Conservation (phyloP, 2,888 invertebrate species). For the Ophioninae sp. region DNA sequence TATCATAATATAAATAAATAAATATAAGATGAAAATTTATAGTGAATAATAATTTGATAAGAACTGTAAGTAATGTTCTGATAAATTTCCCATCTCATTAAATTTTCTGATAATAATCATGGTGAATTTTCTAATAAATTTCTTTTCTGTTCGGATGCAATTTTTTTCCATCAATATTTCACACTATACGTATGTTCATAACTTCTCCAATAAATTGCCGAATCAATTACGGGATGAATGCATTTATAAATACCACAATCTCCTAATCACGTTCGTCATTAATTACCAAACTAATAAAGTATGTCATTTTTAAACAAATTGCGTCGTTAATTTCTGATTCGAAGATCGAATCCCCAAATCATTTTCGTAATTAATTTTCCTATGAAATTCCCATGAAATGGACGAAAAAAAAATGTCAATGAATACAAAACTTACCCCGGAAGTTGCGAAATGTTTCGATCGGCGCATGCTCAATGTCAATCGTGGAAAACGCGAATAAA, state of each 20-base stretch:
- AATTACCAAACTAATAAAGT: not conserved
- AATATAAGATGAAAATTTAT: not conserved
- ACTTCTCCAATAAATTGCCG: too few species aligned
- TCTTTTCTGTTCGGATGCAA: not conserved
- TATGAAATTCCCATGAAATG: not conserved
- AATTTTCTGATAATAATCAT: not conserved
- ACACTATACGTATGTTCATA: too few species aligned
- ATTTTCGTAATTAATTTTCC: not conserved
- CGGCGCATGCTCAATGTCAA: not conserved
- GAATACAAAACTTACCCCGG: slow-evolving; percentile 37
- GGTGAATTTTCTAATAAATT: not conserved
- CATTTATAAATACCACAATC: not conserved
- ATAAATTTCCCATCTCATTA: not conserved
- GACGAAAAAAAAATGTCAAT: too few species aligned
- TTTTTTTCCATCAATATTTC: too few species aligned
- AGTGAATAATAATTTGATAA: slow-evolving; percentile 1
- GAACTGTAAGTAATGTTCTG: not conserved
- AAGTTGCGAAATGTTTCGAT: not conserved
- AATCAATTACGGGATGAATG: not conserved
- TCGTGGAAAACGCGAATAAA: not conserved
- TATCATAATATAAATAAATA: too few species aligned
- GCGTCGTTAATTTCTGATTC: not conserved
- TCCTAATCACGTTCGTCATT: not conserved
- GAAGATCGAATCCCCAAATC: not conserved
- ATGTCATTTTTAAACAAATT: not conserved